Percentiles rank a stretch among this genome's conserved stretches.
These are phyloP conservation scores for Microchirus variegatus DNA, from an alignment of 2,797 vertebrate genomes.

Conservation along the genomic window DNA sequence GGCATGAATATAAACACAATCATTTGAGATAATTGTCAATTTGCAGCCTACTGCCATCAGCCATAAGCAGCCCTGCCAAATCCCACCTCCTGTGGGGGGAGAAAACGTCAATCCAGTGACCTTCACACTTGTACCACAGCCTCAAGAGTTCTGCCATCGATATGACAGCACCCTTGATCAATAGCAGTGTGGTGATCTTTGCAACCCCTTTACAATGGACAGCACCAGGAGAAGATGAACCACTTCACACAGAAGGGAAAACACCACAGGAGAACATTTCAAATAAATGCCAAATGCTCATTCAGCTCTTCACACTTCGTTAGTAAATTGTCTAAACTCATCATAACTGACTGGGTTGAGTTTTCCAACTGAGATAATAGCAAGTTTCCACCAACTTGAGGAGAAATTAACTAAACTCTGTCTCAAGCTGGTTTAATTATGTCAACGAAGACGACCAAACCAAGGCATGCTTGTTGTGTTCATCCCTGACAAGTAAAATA, in stretches of 20 bases:
- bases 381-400: background rate
- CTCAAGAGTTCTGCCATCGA: constrained; percentile 53
- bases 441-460: too few relatives aligned
- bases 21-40: constrained; percentile 53
- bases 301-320: constrained; percentile 13
- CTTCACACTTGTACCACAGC: constrained; percentile 54
- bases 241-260: constrained; percentile 1
- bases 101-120: constrained; percentile 57
- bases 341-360: constrained; percentile 28
- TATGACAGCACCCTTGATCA: constrained; percentile 47
- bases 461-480: too few relatives aligned
- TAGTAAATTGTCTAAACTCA: constrained; percentile 29
- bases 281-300: background rate
- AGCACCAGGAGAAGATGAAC: constrained; percentile 9
- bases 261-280: background rate
- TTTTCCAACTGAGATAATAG: background rate
- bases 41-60: constrained; percentile 49
- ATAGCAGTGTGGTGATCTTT: constrained; percentile 49
- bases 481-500: too few relatives aligned
- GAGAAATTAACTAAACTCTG: too few relatives aligned
- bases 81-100: constrained; percentile 34
- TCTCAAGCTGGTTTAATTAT: too few relatives aligned
- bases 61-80: constrained; percentile 21
- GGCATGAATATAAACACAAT: constrained; percentile 54
- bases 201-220: constrained; percentile 19